Evolutionary conservation across 2,888 invertebrate species (phyloP).

Genomic region (Fragum whitleyi): DNA sequence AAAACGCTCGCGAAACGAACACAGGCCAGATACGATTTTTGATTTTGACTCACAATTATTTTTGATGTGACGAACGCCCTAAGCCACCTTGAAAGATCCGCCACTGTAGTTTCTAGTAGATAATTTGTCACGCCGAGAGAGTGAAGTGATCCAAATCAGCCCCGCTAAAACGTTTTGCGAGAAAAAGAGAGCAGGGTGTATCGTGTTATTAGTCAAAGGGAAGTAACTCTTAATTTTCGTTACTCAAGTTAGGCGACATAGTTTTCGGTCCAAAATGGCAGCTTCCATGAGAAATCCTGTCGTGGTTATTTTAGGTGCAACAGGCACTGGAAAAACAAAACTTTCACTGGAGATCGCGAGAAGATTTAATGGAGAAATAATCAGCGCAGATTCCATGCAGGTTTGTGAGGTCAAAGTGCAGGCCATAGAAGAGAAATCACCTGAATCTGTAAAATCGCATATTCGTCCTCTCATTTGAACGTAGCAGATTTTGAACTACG

Average conservation of each 20-base stretch:
- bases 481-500: neutral
- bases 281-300: constrained; percentile 80
- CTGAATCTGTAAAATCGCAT: neutral
- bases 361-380: constrained; percentile 94
- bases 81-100: no score
- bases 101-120: no score
- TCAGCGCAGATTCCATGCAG: constrained; percentile 99
- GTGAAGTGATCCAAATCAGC: no score
- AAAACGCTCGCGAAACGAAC: no score
- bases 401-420: constrained; percentile 86
- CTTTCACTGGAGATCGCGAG: constrained; percentile 95
- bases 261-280: constrained; percentile 67
- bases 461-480: neutral
- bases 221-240: constrained; percentile 8
- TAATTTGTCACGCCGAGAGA: no score
- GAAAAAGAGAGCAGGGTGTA: no score
- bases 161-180: no score
- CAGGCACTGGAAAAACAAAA: constrained; percentile 99
- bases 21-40: no score
- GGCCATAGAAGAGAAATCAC: neutral
- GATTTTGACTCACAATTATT: no score
- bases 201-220: no score
- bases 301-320: constrained; percentile 97
- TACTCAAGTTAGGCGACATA: constrained; percentile 51
- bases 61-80: no score